Base-by-base conservation (phyloP, 2,888 invertebrate genomes). In the Drepanosiphum platanoidis region DNA sequence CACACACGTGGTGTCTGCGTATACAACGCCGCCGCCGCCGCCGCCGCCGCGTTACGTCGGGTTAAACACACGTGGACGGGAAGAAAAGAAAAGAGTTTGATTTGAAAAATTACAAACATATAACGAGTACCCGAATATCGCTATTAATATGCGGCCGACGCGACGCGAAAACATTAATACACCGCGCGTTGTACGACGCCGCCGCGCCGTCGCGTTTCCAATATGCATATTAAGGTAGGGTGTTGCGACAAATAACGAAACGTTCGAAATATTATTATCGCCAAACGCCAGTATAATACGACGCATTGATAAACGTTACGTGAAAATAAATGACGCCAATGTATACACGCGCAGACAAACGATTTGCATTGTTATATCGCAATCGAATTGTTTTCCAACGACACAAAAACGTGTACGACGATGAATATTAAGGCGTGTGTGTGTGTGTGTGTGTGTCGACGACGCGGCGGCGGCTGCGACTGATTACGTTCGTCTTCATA, bases 291-390 rank as follows among this genome's bases (percentile, higher is more conserved):
- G 8, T 22, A n/a, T 39, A 64, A n/a, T n/a, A 18, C 39, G 18
- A 64, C 5, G 18, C 27, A 22, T 42, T 34, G 32, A 34, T 52
- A 80, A 68, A 80, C 34, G 52, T 80, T 80, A 52, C 52, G 80
- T 36, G 80, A 80, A n/a, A n/a, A 9, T 8, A 32, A 46, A 66
- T 32, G 36, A 77, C 61, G 61, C 7, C 58, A 13, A 27, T 18
- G 5, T 2, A 30, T 30, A 30, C 22, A 18, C 13, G 27, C 27
- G 34, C 2, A 1, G 27, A 18, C 7, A 36, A n/a, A 27, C 1
- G 5, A 66, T 66, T 78, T 32, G 66, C 42, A 79, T 66, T 79
- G 78, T 78, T 77, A 34, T 70, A 79, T 52, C 36, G 52, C 52
- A 80, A 70, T 80, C 68, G 27, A n/a, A 32, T 64, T n/a, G 5